Evolutionary conservation across 2,797 vertebrate genomes (phyloP), one percentile per base, ranked within the genome.

Genomic region (Siniperca obscura): DNA sequence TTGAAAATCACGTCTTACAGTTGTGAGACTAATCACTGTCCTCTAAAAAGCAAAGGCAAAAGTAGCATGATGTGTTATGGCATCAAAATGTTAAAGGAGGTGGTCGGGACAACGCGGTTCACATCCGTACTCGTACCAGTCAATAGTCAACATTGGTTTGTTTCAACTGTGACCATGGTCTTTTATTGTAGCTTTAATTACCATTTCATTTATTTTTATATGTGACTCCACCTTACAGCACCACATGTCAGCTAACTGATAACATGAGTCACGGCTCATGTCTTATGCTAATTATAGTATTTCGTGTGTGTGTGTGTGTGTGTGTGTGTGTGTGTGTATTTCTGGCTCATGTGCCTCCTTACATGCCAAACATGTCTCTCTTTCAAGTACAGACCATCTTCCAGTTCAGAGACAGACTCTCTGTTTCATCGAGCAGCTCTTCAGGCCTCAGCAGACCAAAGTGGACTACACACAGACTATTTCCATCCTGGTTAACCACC

Each of bases 401-500:
- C 36, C 1, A 52, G 60, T 46, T 57, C 30, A 13, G 21, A 70
- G 25, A 69, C 69, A 25, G 68, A 74, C n/a, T 21, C 52, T 74
- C 77, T 44, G 59, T 68, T 48, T 17, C 66, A 42, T 4, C 0
- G 0, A 70, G 59, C 53, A 7, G 68, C 71, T 84, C 42, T 46
- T 50, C 3, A 42, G 34, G 40, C 40, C 30, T 76, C 70, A 8
- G 62, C 40, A 42, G 46, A 72, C 61, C 61, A 38, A 59, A 12
- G 34, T 5, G 25, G 34, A 44, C 42, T 14, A 4, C 42, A 48
- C 65, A 22, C 61, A 67, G 21, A 46, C 60, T 74, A 74, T 82
- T 80, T 77, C 44, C 21, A 64, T 77, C 74, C 40, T 57, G 82
- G 78, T 71, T 53, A 70, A 82, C 79, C 77, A 3, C 25, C 3